Evolutionary conservation across 2,888 invertebrate species (phyloP).

Genomic region (Phaonia tiefii): DNA sequence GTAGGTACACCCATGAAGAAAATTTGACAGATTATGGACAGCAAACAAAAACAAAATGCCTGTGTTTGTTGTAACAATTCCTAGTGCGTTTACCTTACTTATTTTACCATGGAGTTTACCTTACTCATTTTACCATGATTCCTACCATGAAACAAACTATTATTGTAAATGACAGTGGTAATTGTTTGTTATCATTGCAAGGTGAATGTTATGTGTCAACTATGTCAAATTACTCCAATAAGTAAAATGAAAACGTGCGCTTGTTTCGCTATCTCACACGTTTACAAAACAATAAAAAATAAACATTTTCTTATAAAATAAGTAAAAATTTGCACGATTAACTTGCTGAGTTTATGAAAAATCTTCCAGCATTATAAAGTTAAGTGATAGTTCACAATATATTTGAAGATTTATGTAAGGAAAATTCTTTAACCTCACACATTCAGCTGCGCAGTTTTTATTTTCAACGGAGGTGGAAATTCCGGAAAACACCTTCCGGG

Average conservation of each 20-base stretch:
- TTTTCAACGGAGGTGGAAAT: not conserved
- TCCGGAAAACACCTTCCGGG: not conserved
- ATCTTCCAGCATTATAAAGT: not conserved
- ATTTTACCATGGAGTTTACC: too few relatives aligned
- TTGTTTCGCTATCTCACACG: slow-evolving; percentile 22
- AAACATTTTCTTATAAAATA: slow-evolving; percentile 49
- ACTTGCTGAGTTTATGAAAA: not conserved
- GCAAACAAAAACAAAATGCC: too few relatives aligned
- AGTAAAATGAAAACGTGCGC: slow-evolving; percentile 61
- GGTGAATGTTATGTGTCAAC: not conserved
- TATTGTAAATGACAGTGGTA: too few relatives aligned
- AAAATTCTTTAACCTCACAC: slow-evolving; percentile 17
- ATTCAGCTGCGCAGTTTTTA: slow-evolving; percentile 18
- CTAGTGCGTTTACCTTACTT: too few relatives aligned
- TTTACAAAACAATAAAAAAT: slow-evolving; percentile 48
- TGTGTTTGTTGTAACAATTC: too few relatives aligned
- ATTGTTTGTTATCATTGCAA: too few relatives aligned
- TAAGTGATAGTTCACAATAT: not conserved
- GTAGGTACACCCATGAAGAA: too few relatives aligned
- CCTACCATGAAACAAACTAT: too few relatives aligned
- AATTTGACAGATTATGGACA: too few relatives aligned
- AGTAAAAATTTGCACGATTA: not conserved
- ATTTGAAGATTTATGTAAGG: slow-evolving; percentile 29
- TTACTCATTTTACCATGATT: too few relatives aligned
- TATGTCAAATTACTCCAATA: slow-evolving; percentile 15